phyloP scores from a whole-genome alignment of 2,113 vertebrate species.

The Nesogale talazaci region DNA sequence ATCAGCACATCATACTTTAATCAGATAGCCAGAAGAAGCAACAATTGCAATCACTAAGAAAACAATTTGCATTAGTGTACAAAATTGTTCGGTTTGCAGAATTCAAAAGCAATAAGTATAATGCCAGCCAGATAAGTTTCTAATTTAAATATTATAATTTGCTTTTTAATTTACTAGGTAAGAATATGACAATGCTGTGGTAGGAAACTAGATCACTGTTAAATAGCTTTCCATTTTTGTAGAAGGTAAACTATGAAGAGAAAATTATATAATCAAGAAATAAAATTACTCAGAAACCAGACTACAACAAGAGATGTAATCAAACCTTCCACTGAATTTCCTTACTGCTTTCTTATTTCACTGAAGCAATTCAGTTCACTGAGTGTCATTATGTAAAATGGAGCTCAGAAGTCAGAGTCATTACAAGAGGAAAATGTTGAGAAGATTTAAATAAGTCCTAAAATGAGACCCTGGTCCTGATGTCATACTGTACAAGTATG shows the following conservation, averaged over 20 bases:
- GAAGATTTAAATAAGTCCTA: constrained; percentile 46
- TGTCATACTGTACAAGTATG: not conserved
- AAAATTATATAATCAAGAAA: constrained; percentile 55
- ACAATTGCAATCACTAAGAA: constrained; percentile 7
- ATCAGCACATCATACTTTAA: constrained; percentile 16
- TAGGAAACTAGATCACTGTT: not conserved
- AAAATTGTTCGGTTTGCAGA: not conserved
- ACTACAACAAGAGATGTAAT: constrained; percentile 46
- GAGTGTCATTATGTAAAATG: constrained; percentile 59
- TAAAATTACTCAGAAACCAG: constrained; percentile 51
- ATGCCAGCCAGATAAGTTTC: not conserved
- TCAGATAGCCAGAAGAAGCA: not conserved
- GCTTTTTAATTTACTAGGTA: not conserved
- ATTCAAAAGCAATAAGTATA: constrained; percentile 52
- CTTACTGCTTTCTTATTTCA: constrained; percentile 53
- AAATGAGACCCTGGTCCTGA: constrained; percentile 9
- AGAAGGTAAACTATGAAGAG: constrained; percentile 13
- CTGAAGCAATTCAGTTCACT: constrained; percentile 58
- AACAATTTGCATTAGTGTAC: not conserved
- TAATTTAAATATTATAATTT: constrained; percentile 15
- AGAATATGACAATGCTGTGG: not conserved
- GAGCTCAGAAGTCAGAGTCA: constrained; percentile 53
- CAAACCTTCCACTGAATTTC: constrained; percentile 35
- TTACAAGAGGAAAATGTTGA: constrained; percentile 35
- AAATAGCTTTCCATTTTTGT: constrained; percentile 34